Evolutionary conservation across 2,888 invertebrate genomes (phyloP).

Genomic region (Leptopilina syphax): DNA sequence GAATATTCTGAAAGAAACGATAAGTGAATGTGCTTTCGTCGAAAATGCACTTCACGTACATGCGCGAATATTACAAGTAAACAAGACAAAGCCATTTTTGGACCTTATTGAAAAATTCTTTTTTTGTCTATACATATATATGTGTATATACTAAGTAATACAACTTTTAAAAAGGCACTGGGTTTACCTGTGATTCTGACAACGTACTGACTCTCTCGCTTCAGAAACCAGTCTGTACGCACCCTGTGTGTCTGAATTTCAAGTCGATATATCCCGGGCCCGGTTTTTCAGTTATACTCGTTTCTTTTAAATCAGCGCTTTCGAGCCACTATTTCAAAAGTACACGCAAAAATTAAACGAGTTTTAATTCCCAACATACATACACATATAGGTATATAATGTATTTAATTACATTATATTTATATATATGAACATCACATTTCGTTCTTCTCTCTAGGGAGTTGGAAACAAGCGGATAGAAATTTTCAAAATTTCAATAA

Average conservation of each 20-base stretch:
- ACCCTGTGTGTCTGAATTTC: conserved; percentile 39
- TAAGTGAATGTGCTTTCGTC: too few species aligned
- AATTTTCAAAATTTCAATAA: too few species aligned
- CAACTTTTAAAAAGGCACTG: conserved; percentile 22
- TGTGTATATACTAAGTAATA: conserved; percentile 14
- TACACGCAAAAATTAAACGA: conserved; percentile 16
- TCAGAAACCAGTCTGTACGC: conserved; percentile 27
- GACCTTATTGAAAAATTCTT: conserved; percentile 20
- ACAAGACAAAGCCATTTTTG: neutral
- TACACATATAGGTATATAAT: neutral
- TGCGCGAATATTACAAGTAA: neutral
- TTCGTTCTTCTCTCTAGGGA: too few species aligned
- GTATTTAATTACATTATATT: too few species aligned
- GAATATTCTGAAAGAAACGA: too few species aligned
- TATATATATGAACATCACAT: too few species aligned
- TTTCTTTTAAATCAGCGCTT: conserved; percentile 34
- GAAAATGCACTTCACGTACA: too few species aligned
- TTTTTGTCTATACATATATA: neutral
- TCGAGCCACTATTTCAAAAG: conserved; percentile 37
- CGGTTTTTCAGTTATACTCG: conserved; percentile 38
- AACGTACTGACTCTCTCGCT: conserved; percentile 28
- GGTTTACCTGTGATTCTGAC: conserved; percentile 24
- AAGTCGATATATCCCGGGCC: conserved; percentile 38
- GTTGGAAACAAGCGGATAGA: too few species aligned
- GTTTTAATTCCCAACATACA: conserved; percentile 9